Conservation (phyloP, 2,797 vertebrate species). For the Sebastolobus altivelis region DNA sequence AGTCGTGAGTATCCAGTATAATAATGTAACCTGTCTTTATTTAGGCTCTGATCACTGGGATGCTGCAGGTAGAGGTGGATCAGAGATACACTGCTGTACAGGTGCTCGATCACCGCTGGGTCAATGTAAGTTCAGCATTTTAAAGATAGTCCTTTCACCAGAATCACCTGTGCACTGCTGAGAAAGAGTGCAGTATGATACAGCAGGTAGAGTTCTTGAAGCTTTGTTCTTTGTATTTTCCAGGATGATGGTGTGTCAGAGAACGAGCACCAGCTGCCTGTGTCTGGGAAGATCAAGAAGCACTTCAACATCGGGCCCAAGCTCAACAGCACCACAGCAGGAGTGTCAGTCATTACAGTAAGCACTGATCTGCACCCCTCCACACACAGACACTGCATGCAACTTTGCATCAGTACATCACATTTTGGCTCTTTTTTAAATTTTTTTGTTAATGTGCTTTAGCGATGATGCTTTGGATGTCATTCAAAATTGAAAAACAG, state of each 20-base stretch:
- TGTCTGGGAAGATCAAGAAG: conserved; percentile 97
- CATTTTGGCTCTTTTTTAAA: neutral
- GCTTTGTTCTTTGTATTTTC: conserved; percentile 24
- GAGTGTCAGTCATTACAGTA: conserved; percentile 98
- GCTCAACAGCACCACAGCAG: conserved; percentile 91
- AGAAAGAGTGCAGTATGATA: neutral
- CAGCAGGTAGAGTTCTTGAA: conserved; percentile 7
- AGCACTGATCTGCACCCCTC: conserved; percentile 68
- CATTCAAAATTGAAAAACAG: conserved; percentile 6
- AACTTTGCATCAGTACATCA: conserved; percentile 4
- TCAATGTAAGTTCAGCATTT: conserved; percentile 89
- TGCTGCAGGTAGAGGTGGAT: conserved; percentile 93
- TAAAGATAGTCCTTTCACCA: neutral
- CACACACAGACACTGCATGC: conserved; percentile 29
- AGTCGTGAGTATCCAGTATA: neutral
- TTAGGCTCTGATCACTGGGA: conserved; percentile 93
- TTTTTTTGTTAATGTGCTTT: conserved; percentile 14
- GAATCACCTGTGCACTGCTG: neutral
- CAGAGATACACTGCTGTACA: conserved; percentile 93
- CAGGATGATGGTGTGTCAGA: conserved; percentile 93
- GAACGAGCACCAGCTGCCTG: conserved; percentile 93
- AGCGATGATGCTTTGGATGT: neutral
- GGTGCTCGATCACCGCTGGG: conserved; percentile 96
- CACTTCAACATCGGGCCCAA: conserved; percentile 96
- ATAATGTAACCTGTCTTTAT: conserved; percentile 19